phyloP scores from a whole-genome alignment of 1,140 invertebrate species.

The Ips typographus region DNA sequence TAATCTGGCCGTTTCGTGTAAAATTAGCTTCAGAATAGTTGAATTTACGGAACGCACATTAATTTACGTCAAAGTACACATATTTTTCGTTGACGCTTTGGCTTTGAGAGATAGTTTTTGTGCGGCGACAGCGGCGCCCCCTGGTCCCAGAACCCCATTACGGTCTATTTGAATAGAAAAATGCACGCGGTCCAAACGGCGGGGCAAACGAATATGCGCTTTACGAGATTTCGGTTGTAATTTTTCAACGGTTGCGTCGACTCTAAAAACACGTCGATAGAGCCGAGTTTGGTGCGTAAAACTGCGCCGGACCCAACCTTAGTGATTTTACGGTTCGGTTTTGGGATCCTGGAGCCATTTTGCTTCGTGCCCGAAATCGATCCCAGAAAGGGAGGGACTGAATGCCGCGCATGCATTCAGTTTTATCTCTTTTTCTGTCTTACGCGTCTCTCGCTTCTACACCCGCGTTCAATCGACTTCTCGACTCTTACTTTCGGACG shows the following conservation, averaged over 20 bases:
- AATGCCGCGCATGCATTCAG: conserved; percentile 51
- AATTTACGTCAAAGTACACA: conserved; percentile 54
- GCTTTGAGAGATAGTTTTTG: conserved; percentile 54
- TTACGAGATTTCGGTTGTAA: conserved; percentile 46
- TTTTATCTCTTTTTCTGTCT: conserved; percentile 53
- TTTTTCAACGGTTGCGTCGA: conserved; percentile 48
- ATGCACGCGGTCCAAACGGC: conserved; percentile 42
- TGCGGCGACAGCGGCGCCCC: conserved; percentile 34
- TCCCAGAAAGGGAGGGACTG: conserved; percentile 50
- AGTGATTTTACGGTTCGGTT: conserved; percentile 49
- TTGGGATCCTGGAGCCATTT: conserved; percentile 52
- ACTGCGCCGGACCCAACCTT: conserved; percentile 41
- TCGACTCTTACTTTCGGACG: conserved; percentile 43
- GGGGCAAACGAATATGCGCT: conserved; percentile 43
- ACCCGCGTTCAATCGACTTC: conserved; percentile 41
- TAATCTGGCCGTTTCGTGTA: conserved; percentile 47
- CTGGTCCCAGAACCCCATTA: conserved; percentile 13
- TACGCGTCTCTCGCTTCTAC: conserved; percentile 42
- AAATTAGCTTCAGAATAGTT: conserved; percentile 52
- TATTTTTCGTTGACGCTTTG: conserved; percentile 51
- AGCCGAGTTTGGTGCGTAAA: conserved; percentile 43
- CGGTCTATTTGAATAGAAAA: conserved; percentile 48
- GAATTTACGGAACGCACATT: conserved; percentile 53
- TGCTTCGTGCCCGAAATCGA: conserved; percentile 47
- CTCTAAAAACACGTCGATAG: conserved; percentile 48